These are phyloP conservation scores for Otocyon megalotis DNA, from an alignment of 2,113 vertebrate genomes.

Conservation along the genomic window DNA sequence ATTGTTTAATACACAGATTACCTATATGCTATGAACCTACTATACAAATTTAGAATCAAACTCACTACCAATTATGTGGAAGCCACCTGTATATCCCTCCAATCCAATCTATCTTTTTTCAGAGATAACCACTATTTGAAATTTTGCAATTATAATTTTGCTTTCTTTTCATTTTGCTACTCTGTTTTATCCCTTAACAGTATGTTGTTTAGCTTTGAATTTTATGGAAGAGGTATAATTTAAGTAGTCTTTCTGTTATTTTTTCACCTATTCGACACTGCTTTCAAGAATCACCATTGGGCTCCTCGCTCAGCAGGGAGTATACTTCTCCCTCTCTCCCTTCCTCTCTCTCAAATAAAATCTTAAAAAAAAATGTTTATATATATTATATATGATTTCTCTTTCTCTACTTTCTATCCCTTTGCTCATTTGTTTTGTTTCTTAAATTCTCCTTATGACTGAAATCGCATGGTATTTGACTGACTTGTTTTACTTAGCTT, in stretches of 20 bases:
- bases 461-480: not conserved
- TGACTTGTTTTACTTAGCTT: not conserved
- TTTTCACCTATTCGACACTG: not conserved
- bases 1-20: not conserved
- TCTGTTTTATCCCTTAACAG: not conserved
- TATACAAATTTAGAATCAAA: not conserved
- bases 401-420: not conserved
- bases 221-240: slow-evolving; percentile 20
- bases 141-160: not conserved
- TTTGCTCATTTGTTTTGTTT: not conserved
- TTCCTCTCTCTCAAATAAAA: not conserved
- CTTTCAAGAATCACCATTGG: not conserved
- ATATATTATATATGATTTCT: not conserved
- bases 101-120: not conserved
- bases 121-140: not conserved
- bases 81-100: not conserved
- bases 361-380: not conserved
- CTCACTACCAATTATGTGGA: not conserved
- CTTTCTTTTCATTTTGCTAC: not conserved
- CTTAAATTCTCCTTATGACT: not conserved
- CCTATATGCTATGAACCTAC: not conserved
- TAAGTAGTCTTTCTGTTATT: not conserved
- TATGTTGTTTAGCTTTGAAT: slow-evolving; percentile 12
- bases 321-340: not conserved
- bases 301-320: not conserved